phyloP scores from a whole-genome alignment of 2,797 vertebrate species.

The Anabas testudineus region DNA sequence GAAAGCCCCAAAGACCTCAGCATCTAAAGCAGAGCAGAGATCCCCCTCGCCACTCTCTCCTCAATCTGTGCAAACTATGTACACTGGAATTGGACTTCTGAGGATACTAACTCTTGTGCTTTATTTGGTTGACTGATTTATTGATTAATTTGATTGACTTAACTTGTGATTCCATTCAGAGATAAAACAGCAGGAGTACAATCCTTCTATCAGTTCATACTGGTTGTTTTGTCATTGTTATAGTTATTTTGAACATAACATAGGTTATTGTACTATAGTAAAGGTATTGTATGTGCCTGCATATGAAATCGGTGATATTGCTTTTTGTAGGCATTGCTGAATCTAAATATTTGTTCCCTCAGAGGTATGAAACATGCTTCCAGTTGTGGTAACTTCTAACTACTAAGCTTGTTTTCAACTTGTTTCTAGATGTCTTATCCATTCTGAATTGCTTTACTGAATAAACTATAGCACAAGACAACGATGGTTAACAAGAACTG shows the following conservation, averaged over 20 bases:
- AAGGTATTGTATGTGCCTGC: constrained; percentile 85
- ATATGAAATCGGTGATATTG: constrained; percentile 82
- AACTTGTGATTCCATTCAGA: constrained; percentile 78
- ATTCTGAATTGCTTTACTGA: constrained; percentile 74
- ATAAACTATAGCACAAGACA: constrained; percentile 86
- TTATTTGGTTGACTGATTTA: constrained; percentile 71
- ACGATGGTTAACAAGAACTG: constrained; percentile 74
- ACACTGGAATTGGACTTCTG: constrained; percentile 82
- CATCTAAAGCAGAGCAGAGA: constrained; percentile 86
- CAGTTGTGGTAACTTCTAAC: constrained; percentile 74
- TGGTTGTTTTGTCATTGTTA: constrained; percentile 81
- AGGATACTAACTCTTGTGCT: constrained; percentile 76
- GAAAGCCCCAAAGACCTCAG: constrained; percentile 98
- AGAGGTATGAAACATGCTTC: constrained; percentile 79
- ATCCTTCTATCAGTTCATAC: constrained; percentile 79
- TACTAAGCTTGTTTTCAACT: constrained; percentile 73
- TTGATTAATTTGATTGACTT: constrained; percentile 75
- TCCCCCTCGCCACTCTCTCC: constrained; percentile 66
- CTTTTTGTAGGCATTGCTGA: constrained; percentile 81
- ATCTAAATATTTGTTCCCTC: constrained; percentile 80
- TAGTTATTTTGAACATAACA: constrained; percentile 79
- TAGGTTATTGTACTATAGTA: constrained; percentile 82
- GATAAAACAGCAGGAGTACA: constrained; percentile 84
- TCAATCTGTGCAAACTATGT: constrained; percentile 73
- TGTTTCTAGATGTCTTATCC: constrained; percentile 71